phyloP scores from a whole-genome alignment of 1,140 invertebrate genomes.

The Pygmarrhopalites habei region DNA sequence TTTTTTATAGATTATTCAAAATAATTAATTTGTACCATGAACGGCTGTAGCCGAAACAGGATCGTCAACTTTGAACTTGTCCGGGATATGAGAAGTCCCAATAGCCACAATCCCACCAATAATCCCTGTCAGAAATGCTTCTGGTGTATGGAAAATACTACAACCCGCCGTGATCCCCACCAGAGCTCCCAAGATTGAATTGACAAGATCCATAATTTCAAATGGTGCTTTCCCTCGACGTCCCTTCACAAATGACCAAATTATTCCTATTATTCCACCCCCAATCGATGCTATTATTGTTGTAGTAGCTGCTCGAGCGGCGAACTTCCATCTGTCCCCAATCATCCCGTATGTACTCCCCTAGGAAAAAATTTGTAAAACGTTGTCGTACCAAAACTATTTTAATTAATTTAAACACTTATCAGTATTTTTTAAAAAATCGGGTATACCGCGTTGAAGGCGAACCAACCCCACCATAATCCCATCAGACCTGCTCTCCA shows the following conservation, averaged over 20 bases:
- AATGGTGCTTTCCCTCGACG: neutral
- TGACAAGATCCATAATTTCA: conserved; percentile 45
- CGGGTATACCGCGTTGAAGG: conserved; percentile 25
- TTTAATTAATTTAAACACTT: too few species aligned
- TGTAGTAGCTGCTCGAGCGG: conserved; percentile 48
- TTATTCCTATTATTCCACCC: conserved; percentile 47
- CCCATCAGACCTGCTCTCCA: too few species aligned
- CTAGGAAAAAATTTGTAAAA: too few species aligned
- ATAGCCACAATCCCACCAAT: conserved; percentile 68
- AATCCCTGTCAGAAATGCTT: conserved; percentile 71
- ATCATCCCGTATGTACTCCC: conserved; percentile 49
- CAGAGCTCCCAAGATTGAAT: conserved; percentile 22
- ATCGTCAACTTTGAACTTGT: conserved; percentile 72
- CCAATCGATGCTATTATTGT: conserved; percentile 50
- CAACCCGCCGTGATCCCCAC: conserved; percentile 55
- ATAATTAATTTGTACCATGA: too few species aligned
- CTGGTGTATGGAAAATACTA: conserved; percentile 82
- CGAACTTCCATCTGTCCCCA: conserved; percentile 48
- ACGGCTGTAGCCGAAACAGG: conserved; percentile 83
- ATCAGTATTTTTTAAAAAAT: too few species aligned
- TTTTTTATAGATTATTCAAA: too few species aligned
- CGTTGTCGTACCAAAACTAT: too few species aligned
- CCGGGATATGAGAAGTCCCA: conserved; percentile 61
- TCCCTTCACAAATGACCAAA: conserved; percentile 46
- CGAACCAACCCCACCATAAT: conserved; percentile 50